Evolutionary conservation across 2,888 invertebrate genomes (phyloP).

Genomic region (Nasonovia ribisnigri): DNA sequence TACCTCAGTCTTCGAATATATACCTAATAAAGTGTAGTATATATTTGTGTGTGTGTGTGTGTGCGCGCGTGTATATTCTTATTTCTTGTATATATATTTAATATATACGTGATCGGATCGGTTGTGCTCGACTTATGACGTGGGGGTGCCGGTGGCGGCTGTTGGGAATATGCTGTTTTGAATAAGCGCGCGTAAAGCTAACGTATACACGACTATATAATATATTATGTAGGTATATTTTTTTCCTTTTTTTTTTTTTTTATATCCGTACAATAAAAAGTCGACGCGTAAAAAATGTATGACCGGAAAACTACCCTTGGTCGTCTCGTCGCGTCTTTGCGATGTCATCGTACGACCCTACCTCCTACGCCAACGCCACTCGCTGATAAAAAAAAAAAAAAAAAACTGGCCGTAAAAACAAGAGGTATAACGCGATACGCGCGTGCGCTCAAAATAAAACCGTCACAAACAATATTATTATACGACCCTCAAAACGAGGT

Average conservation of each 20-base stretch:
- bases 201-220: constrained; percentile 16
- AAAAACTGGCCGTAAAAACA: background rate
- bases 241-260: background rate
- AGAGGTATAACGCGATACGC: background rate
- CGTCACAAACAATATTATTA: background rate
- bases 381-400: background rate
- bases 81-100: background rate
- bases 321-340: background rate
- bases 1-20: constrained; percentile 13
- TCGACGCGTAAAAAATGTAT: constrained; percentile 34
- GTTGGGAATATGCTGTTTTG: constrained; percentile 29
- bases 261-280: constrained; percentile 27
- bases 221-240: background rate
- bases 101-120: constrained; percentile 37
- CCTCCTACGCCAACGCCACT: background rate
- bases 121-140: background rate
- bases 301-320: constrained; percentile 6
- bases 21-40: background rate
- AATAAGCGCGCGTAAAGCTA: background rate
- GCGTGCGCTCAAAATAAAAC: background rate
- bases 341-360: background rate
- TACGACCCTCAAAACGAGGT: background rate
- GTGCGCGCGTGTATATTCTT: background rate
- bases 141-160: background rate
- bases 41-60: background rate